Percentiles rank a stretch among this genome's conserved stretches.
These are phyloP conservation scores for Trichonephila inaurata DNA, from an alignment of 1,140 invertebrate species.

Conservation along the genomic window DNA sequence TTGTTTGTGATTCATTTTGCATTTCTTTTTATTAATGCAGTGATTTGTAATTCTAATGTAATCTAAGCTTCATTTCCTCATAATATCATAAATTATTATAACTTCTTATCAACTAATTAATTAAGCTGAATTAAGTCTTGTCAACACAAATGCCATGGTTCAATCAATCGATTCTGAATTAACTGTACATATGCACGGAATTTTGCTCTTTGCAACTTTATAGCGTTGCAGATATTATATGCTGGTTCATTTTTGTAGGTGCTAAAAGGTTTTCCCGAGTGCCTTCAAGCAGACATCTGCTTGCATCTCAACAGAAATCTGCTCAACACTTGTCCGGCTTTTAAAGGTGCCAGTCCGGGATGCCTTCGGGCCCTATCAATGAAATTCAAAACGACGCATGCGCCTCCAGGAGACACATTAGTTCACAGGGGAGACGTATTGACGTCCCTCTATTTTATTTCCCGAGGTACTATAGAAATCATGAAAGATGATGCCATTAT, in stretches of 20 bases:
- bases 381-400: slow-evolving; percentile 98
- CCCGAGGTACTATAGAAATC: slow-evolving; percentile 98
- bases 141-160: no score
- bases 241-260: slow-evolving; percentile 82
- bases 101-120: no score
- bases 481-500: slow-evolving; percentile 97
- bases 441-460: slow-evolving; percentile 96
- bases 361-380: slow-evolving; percentile 95
- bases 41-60: no score
- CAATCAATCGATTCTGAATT: no score
- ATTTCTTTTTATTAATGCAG: no score
- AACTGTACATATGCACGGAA: no score
- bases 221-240: no score
- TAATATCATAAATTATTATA: no score
- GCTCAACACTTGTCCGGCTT: slow-evolving; percentile 95
- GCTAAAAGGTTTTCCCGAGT: slow-evolving; percentile 98
- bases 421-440: slow-evolving; percentile 98
- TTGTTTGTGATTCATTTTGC: no score
- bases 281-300: slow-evolving; percentile 99
- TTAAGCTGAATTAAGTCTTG: no score
- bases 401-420: slow-evolving; percentile 97
- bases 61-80: no score
- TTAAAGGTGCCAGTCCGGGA: slow-evolving; percentile 96
- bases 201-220: no score
- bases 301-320: slow-evolving; percentile 98